Base-by-base conservation (phyloP, 2,888 invertebrate genomes). In the Rhorus exstirpatorius region DNA sequence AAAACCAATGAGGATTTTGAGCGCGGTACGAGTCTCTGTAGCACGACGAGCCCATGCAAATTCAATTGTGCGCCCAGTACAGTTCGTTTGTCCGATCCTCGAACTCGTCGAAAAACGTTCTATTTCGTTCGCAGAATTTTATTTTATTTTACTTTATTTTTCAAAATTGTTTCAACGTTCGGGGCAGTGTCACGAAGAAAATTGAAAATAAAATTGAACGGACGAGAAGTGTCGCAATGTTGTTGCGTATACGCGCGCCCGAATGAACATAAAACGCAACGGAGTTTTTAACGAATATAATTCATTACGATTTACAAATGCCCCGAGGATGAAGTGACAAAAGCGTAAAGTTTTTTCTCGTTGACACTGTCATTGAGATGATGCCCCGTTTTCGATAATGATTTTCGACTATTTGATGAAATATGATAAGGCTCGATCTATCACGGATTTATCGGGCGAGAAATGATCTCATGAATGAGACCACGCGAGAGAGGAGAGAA, bases 401-500 rank as follows among this genome's bases (percentile, higher is more conserved):
- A 21, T 61, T 72, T 72, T 51, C 35, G 12, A 67, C 14, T n/a
- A 49, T 67, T 49, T 17, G 65, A 49, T 31, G 31, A 14, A n/a
- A 17, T 49, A 67, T 49, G 21, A 67, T 44, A 26, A 49, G 49
- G 8, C 17, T 19, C 17, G 26, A 19, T n/a, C 35, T 14, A 35
- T 6, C 38, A 17, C 21, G 53, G 14, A 8, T 38, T 3, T n/a
- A 38, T 68, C 51, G 21, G 8, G 19, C 10, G 38, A n/a, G n/a
- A n/a, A 67, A 67, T 67, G 67, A 31, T 19, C 8, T 53, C 38
- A 24, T 24, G 38, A 68, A 68, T 53, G 21, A 51, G 35, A 21
- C 53, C 68, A n/a, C n/a, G n/a, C n/a, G n/a, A n/a, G n/a, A n/a
- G 35, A 31, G 14, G 68, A 31, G 31, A 35, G 53, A 53, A 68